phyloP scores from a whole-genome alignment of 2,113 vertebrate species.

The Scolopax mira region DNA sequence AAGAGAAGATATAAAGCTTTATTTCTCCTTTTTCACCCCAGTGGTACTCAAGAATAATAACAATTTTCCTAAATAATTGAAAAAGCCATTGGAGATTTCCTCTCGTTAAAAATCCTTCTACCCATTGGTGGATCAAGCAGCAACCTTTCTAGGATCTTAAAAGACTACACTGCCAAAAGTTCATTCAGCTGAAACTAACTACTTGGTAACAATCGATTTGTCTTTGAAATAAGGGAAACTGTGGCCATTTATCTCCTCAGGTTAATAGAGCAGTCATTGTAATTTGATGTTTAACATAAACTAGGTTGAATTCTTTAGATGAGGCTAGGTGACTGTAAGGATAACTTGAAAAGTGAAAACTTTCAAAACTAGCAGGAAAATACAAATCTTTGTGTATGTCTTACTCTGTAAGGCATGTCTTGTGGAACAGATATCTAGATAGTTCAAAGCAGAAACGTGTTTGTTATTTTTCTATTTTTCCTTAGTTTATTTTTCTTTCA shows the following conservation, averaged over 20 bases:
- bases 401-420: rapidly evolving
- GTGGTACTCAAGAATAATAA: neutral
- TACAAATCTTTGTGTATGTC: neutral
- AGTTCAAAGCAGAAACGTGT: neutral
- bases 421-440: neutral
- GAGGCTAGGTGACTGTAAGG: neutral
- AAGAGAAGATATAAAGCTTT: neutral
- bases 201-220: neutral
- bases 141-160: neutral
- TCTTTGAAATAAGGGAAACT: neutral
- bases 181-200: neutral
- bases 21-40: neutral
- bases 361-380: neutral
- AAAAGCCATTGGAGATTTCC: neutral
- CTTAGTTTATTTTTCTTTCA: neutral
- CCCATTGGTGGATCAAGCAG: neutral
- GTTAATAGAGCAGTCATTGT: neutral
- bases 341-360: neutral
- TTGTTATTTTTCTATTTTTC: neutral
- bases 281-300: neutral
- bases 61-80: neutral
- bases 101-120: neutral
- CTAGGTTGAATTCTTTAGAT: neutral
- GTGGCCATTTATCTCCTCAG: neutral
- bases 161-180: neutral